Conservation (phyloP, 2,797 vertebrate species). For the Odontamblyopus lacepedii region DNA sequence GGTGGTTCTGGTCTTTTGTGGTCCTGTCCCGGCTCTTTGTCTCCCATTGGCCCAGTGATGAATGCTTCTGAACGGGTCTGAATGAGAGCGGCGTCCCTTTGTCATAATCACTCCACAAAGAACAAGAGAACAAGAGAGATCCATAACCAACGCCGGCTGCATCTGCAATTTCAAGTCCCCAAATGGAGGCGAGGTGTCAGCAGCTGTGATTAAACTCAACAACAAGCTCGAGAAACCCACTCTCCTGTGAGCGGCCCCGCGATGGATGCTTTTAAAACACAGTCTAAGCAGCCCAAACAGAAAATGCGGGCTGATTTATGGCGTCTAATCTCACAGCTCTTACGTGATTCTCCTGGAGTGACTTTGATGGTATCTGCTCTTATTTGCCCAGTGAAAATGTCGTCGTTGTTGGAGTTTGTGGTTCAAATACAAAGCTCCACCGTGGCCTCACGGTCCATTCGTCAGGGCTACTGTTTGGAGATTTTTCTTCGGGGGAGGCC, state of each 20-base stretch:
- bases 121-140: slow-evolving; percentile 34
- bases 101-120: slow-evolving; percentile 47
- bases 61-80: slow-evolving; percentile 32
- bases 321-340: slow-evolving; percentile 8
- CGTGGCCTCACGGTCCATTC: not conserved
- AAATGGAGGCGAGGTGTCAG: slow-evolving; percentile 43
- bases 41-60: slow-evolving; percentile 14
- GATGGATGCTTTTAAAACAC: slow-evolving; percentile 43
- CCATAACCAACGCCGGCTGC: slow-evolving; percentile 37
- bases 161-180: slow-evolving; percentile 45
- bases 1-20: not conserved
- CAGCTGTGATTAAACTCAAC: slow-evolving; percentile 38
- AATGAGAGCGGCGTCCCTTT: slow-evolving; percentile 38
- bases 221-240: slow-evolving; percentile 20
- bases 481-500: not conserved
- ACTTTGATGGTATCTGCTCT: slow-evolving; percentile 7
- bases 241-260: slow-evolving; percentile 22
- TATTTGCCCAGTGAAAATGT: slow-evolving; percentile 10
- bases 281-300: slow-evolving; percentile 29
- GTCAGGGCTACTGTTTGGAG: not conserved
- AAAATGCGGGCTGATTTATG: slow-evolving; percentile 31
- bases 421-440: not conserved
- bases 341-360: slow-evolving; percentile 1
- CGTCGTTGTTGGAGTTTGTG: not conserved
- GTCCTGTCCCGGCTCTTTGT: not conserved